Conservation (phyloP, 2,888 invertebrate species). For the Himalopsyche japonica region DNA sequence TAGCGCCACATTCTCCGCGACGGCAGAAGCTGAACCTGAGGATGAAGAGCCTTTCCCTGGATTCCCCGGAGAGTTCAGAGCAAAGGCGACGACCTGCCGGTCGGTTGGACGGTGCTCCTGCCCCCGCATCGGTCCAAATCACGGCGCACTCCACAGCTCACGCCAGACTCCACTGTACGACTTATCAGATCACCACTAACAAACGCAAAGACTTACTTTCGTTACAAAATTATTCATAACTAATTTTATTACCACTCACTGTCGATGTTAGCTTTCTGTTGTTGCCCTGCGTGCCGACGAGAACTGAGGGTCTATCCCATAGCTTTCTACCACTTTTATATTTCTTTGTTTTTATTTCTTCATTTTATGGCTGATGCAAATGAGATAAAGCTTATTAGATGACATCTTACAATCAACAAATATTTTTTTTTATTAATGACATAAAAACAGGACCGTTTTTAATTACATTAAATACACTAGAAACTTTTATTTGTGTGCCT, state of each 20-base stretch:
- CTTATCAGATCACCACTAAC: not conserved
- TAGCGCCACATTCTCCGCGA: slow-evolving; percentile 95
- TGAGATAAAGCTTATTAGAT: not conserved
- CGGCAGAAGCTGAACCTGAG: slow-evolving; percentile 94
- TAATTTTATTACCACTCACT: not conserved
- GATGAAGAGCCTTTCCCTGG: slow-evolving; percentile 97
- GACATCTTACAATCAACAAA: too few relatives aligned
- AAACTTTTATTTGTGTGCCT: too few relatives aligned
- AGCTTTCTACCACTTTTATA: not conserved
- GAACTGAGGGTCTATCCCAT: not conserved
- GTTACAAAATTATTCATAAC: not conserved
- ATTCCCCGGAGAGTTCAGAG: slow-evolving; percentile 92
- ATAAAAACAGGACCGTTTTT: too few relatives aligned
- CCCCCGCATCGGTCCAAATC: slow-evolving; percentile 46
- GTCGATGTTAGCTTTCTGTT: not conserved
- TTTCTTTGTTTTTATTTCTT: not conserved
- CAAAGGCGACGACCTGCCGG: slow-evolving; percentile 65
- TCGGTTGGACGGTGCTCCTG: slow-evolving; percentile 42
- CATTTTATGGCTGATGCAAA: not conserved
- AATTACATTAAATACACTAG: too few relatives aligned
- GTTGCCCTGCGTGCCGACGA: not conserved
- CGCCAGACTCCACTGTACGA: slow-evolving; percentile 35
- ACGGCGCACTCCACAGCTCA: slow-evolving; percentile 44
- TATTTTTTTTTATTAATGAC: too few relatives aligned
- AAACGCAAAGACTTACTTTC: not conserved